phyloP scores from a whole-genome alignment of 2,113 vertebrate genomes.

The Heterocephalus glaber region DNA sequence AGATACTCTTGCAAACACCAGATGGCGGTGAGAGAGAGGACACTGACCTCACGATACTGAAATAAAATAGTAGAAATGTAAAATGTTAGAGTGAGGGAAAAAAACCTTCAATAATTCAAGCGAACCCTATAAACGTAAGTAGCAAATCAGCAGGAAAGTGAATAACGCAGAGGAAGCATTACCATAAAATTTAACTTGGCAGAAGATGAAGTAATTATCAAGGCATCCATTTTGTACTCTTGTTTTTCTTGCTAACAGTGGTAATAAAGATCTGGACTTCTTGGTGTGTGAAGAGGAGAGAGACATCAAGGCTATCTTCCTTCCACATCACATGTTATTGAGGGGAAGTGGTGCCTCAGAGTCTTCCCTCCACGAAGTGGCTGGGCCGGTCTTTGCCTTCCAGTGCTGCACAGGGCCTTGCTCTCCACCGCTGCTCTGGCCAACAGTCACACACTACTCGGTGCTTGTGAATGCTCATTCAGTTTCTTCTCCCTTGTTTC shows the following conservation, averaged over 20 bases:
- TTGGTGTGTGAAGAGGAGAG: neutral
- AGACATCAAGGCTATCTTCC: neutral
- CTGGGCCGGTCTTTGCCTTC: fast-evolving
- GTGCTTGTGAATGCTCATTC: neutral
- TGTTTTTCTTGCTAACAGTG: neutral
- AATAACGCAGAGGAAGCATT: neutral
- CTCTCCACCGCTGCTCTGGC: neutral
- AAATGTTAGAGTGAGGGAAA: neutral
- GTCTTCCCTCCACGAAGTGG: neutral
- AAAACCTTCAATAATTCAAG: neutral
- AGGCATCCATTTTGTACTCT: neutral
- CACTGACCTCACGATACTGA: neutral
- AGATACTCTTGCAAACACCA: neutral
- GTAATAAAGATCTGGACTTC: neutral
- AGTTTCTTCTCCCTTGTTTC: neutral
- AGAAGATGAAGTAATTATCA: neutral
- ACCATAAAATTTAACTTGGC: neutral
- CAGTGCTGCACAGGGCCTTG: fast-evolving
- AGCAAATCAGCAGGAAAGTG: neutral
- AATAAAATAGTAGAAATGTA: neutral
- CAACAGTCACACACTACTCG: neutral
- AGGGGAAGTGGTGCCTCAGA: neutral
- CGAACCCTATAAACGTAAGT: neutral
- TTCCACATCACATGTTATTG: too few relatives aligned
- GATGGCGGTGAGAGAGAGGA: neutral